These are phyloP conservation scores for Dione vanillae DNA, from an alignment of 2,888 invertebrate species.

Conservation along the genomic window DNA sequence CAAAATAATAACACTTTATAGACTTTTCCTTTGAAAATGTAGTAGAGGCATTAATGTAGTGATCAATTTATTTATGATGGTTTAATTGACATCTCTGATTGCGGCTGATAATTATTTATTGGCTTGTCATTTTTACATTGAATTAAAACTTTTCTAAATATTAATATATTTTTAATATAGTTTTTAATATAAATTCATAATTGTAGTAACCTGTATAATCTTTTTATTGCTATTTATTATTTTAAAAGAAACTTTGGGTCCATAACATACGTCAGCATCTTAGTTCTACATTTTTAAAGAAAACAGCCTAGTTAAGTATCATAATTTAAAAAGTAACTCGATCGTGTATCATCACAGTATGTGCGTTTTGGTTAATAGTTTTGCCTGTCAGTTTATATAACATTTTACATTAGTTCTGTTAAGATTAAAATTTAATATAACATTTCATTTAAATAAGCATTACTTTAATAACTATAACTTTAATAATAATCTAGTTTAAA, in stretches of 20 bases:
- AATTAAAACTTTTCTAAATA: too few species aligned
- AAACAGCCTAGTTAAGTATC: not conserved
- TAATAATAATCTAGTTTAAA: not conserved
- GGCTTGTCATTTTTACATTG: too few species aligned
- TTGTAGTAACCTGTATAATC: too few species aligned
- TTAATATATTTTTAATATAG: too few species aligned
- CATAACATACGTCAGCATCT: not conserved
- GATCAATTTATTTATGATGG: too few species aligned
- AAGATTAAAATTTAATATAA: not conserved
- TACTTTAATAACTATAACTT: not conserved
- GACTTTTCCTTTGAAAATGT: too few species aligned
- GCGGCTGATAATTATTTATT: too few species aligned
- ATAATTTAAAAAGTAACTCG: not conserved
- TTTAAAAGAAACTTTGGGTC: not conserved
- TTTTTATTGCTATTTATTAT: not conserved
- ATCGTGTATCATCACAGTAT: not conserved
- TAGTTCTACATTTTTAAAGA: not conserved
- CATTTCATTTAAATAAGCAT: not conserved
- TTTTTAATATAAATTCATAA: too few species aligned
- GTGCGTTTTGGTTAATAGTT: not conserved
- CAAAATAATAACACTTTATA: too few species aligned
- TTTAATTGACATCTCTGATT: too few species aligned
- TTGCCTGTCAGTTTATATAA: not conserved
- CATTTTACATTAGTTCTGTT: not conserved
- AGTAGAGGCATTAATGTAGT: too few species aligned